Conservation (phyloP, 2,888 invertebrate species). For the Apotomis betuletana region DNA sequence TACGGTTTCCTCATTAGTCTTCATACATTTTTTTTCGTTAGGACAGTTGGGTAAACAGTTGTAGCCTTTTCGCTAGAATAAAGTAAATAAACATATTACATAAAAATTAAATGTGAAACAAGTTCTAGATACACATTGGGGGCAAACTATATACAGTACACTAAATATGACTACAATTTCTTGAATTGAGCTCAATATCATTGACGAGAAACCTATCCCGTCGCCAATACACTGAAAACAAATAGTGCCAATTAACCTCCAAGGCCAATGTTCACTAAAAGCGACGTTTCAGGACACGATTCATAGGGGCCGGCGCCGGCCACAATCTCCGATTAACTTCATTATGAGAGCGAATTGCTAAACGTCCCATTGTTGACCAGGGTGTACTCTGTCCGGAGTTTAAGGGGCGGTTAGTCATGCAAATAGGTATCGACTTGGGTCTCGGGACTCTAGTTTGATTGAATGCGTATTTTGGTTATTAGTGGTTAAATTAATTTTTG, state of each 20-base stretch:
- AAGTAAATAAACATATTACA: no score
- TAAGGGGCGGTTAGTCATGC: conserved; percentile 72
- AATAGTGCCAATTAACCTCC: conserved; percentile 33
- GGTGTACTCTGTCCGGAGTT: conserved; percentile 55
- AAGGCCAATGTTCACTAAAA: conserved; percentile 49
- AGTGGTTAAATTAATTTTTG: no score
- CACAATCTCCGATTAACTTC: conserved; percentile 80
- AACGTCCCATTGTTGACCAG: conserved; percentile 78
- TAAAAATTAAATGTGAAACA: no score
- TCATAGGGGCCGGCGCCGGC: conserved; percentile 60
- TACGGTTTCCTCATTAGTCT: no score
- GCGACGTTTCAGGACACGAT: conserved; percentile 57
- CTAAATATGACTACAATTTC: background rate
- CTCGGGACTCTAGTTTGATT: conserved; percentile 41
- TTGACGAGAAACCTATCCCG: background rate
- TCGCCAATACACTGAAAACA: conserved; percentile 14
- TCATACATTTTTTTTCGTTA: no score
- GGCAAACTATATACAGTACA: no score
- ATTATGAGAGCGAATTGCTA: conserved; percentile 79
- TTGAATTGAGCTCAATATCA: background rate
- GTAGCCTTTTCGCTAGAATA: no score
- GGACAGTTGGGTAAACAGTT: no score
- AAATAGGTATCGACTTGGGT: conserved; percentile 68
- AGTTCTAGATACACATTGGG: no score
- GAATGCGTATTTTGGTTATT: conserved; percentile 32